Evolutionary conservation across 2,113 vertebrate genomes (phyloP), one percentile per base, ranked within the genome.

Genomic region (Clupea harengus): DNA sequence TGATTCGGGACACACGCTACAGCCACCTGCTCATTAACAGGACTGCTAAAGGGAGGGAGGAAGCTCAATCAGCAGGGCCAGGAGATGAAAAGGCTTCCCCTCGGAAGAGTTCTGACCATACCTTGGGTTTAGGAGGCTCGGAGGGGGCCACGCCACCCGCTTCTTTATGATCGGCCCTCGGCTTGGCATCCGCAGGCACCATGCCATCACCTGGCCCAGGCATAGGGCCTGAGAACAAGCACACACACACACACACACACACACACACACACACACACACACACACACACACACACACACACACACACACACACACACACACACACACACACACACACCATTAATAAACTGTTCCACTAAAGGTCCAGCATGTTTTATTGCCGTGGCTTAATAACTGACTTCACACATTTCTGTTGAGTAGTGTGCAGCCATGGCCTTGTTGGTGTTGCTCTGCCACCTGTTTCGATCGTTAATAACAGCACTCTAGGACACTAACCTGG

Each of bases 401-500:
- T 39, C 39, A 39, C 1, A 39, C 72, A 78, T 4, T 78, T 78
- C 28, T 80, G 13, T 45, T 84, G 44, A 75, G 15, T 32, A 45
- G 44, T 13, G 28, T 9, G 22, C 22, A 25, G 22, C 60, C 22
- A 25, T 64, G 8, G 22, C 6, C n/a, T 17, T 57, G 6, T 17
- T 54, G 17, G 20, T 60, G 54, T 20, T 60, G 13, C 10, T 15
- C 15, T 10, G 50, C 50, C 15, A 52, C 2, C 11, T 52, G 9
- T 1, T 39, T 39, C 39, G 1, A 39, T 39, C 2, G 2, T 1
- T 52, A 15, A 52, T 15, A 52, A 15, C 2, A 15, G 50, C 2
- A 15, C 6, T 15, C 11, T 15, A 52, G 50, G 50, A 52, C 50
- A 52, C 44, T 81, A 95, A 98, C 97, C 97, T 95, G 97, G 8